Base-by-base conservation (phyloP, 2,113 vertebrate genomes). In the Oryzias curvinotus region DNA sequence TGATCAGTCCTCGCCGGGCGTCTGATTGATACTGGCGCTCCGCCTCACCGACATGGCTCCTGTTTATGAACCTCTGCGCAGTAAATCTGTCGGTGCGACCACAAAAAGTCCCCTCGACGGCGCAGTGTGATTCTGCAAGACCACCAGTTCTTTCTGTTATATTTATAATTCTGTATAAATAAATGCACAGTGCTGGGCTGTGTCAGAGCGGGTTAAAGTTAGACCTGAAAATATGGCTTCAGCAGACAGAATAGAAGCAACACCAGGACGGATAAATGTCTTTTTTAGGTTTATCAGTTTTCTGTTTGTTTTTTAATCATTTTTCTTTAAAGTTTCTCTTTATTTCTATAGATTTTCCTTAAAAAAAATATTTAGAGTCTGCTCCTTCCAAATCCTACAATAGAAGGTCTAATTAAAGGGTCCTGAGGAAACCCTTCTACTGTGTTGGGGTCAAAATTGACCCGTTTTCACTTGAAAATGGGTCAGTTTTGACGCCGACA, bases 71-170 rank as follows among this genome's bases (percentile, higher is more conserved):
- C 77, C 81, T 84, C 73, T 82, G 84, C 70, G 67, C 23, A 46
- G 66, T 80, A 83, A 87, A 84, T 83, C 81, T 84, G 81, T 85
- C 84, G 67, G 75, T 68, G 12, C 46, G 18, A 76, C 81, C 79
- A 73, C 82, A 79, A 64, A 81, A 84, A 81, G 75, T 72, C 83
- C 78, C 81, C 80, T 44, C 52, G 68, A 75, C 63, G 23, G 75
- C 60, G 5, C 51, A 50, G 19, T 61, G 58, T 59, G 74, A 75
- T 62, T 82, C 75, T 70, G 64, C 49, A 52, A 73, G 74, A 86
- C 83, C 84, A 80, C 84, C 80, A 18, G 66, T 6, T 62, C 17
- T 66, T 71, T 73, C 51, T 75, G 76, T 71, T 70, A 62, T 59
- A 63, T 79, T 84, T 80, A 54, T 67, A 67, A 70, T 78, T 77